Evolutionary conservation across 2,113 vertebrate species (phyloP).

Genomic region (Catharus bicknelli): DNA sequence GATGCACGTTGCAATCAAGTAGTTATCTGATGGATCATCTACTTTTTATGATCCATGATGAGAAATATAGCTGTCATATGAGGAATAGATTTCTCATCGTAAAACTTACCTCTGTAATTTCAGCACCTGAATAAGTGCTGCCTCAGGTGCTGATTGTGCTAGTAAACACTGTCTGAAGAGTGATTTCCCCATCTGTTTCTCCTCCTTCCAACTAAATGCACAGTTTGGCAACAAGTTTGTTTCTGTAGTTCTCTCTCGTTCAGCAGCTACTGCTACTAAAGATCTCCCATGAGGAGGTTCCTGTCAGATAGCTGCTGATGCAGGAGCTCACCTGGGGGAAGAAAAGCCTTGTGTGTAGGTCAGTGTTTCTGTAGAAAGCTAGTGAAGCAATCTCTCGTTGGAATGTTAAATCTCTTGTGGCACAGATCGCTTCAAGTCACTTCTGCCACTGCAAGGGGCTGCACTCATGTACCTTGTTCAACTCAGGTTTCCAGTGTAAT

Average conservation of each 20-base stretch:
- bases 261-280: conserved; percentile 37
- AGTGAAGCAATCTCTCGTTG: background rate
- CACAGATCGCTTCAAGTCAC: background rate
- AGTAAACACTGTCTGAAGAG: conserved; percentile 35
- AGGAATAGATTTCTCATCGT: conserved; percentile 46
- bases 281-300: background rate
- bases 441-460: background rate
- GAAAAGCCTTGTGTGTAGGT: background rate
- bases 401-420: background rate
- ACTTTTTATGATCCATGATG: conserved; percentile 69
- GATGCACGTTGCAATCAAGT: conserved; percentile 47
- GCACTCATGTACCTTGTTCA: background rate
- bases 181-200: conserved; percentile 50
- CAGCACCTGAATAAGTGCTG: conserved; percentile 63
- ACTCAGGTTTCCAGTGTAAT: background rate
- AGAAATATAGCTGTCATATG: conserved; percentile 65
- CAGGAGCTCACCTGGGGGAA: conserved; percentile 18
- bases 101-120: conserved; percentile 61
- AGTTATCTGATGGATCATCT: conserved; percentile 70
- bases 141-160: conserved; percentile 39
- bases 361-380: background rate
- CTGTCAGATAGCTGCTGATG: background rate
- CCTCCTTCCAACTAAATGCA: conserved; percentile 7
- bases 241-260: background rate
- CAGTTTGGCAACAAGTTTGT: conserved; percentile 39